Base-by-base conservation (phyloP, 2,113 vertebrate genomes). In the Centropus unirufus region DNA sequence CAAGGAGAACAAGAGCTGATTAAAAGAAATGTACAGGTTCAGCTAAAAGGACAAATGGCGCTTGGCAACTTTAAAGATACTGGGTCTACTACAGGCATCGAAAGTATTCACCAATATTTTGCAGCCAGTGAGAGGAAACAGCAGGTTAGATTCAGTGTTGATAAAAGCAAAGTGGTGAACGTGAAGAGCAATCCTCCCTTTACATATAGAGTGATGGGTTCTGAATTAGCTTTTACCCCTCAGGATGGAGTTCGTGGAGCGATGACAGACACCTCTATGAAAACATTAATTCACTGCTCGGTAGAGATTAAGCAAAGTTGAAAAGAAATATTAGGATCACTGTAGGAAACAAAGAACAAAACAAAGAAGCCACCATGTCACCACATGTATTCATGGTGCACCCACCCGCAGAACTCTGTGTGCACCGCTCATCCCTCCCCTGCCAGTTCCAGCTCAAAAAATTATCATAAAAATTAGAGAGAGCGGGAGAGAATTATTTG, bases 241-340 rank as follows among this genome's bases (percentile, higher is more conserved):
- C 92, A 93, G 91, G 96, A 83, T 89, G 70, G 73, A 93, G 80
- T 29, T 90, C 94, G 80, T 88, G 83, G 47, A 66, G 73, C 0
- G 4, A 51, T 96, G 96, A 95, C 92, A 96, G 91, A 83, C 94
- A 93, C 68, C 36, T 96, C 86, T 83, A 36, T 81, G 92, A 94
- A 95, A 97, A 95, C 92, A 96, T 70, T 90, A 94, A 93, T 96
- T 94, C 95, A 87, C 42, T 81, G 64, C 76, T 96, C 80, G 83
- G 86, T 47, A 86, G 73, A 97, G 91, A 94, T 93, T 90, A 92
- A 90, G 84, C 54, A 84, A 80, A 79, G 76, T 83, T 30, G 29
- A 86, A 88, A 90, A 94, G 79, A 96, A 95, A 90, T 83, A 94
- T 89, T 90, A 92, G 83, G 86, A 94, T 89, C 83, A 9, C 54